phyloP scores from a whole-genome alignment of 2,888 invertebrate species.

The Idaea biselata region DNA sequence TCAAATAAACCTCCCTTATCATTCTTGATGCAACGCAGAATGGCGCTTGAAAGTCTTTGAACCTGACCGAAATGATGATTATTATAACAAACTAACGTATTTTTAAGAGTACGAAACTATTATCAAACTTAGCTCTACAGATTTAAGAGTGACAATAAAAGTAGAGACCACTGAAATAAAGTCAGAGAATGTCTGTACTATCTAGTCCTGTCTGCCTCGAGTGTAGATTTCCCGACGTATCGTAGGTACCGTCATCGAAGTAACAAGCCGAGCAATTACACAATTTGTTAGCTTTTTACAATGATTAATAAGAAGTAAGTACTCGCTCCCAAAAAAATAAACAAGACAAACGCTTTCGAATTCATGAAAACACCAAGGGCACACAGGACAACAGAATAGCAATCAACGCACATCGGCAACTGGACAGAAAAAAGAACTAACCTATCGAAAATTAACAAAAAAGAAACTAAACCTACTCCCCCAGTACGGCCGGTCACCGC shows the following conservation, averaged over 20 bases:
- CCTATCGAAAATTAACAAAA: conserved; percentile 3
- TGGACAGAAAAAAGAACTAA: conserved; percentile 4
- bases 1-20: no score
- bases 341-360: no score
- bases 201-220: conserved; percentile 58
- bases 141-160: no score
- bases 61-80: no score
- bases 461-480: conserved; percentile 2
- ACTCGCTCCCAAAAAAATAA: background rate
- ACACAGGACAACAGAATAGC: no score
- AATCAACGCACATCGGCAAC: background rate
- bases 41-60: no score
- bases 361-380: no score
- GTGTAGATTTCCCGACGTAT: conserved; percentile 46
- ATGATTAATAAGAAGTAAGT: conserved; percentile 65
- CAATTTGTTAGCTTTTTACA: conserved; percentile 69
- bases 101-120: no score
- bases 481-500: conserved; percentile 12
- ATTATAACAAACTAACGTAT: no score
- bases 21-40: no score
- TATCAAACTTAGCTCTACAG: no score
- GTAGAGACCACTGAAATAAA: conserved; percentile 39
- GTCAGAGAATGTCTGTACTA: conserved; percentile 57
- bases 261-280: conserved; percentile 72
- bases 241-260: conserved; percentile 55